These are phyloP conservation scores for Muscicapa comitata DNA, from an alignment of 2,797 vertebrate species.

Conservation along the genomic window DNA sequence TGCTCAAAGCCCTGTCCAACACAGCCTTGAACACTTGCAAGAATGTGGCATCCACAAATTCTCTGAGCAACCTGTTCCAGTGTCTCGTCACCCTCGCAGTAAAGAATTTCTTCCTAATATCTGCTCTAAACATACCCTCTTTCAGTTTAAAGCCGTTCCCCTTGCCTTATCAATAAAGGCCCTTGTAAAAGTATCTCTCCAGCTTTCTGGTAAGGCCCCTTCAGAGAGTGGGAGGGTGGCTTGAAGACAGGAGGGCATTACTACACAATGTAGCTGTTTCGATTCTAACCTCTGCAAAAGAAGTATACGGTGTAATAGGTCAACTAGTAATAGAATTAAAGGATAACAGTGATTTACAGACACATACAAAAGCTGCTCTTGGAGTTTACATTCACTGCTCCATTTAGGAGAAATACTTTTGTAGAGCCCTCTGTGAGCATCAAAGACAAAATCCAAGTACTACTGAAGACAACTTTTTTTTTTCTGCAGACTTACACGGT, in stretches of 20 bases:
- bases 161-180: not conserved
- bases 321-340: not conserved
- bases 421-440: not conserved
- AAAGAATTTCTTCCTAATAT: not conserved
- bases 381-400: not conserved
- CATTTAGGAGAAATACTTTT: not conserved
- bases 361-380: not conserved
- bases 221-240: not conserved
- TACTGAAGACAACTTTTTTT: not conserved
- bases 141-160: not conserved
- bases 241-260: not conserved
- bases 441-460: not conserved
- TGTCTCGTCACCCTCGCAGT: not conserved
- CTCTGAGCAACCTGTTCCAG: not conserved
- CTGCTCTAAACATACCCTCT: not conserved
- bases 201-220: not conserved
- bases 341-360: not conserved
- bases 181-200: not conserved
- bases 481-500: not conserved
- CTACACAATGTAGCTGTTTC: not conserved
- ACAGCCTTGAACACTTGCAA: not conserved
- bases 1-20: not conserved
- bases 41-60: not conserved
- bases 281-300: not conserved
- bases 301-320: not conserved